Evolutionary conservation across 2,797 vertebrate species (phyloP).

Genomic region (Onychomys leucogaster): DNA sequence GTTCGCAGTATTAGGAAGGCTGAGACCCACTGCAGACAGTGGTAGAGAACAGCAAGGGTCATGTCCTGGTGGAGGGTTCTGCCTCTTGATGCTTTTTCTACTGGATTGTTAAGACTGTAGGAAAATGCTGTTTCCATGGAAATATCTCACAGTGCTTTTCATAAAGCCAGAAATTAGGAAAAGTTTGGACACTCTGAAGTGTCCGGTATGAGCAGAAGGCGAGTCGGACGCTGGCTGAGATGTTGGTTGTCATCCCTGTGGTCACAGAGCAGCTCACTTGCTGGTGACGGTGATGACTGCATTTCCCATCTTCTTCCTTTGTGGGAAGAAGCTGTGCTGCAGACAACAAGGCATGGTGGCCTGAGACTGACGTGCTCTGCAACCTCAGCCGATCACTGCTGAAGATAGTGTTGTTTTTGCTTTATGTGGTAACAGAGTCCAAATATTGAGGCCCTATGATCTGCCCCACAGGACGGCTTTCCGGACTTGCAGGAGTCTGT

Average conservation of each 20-base stretch:
- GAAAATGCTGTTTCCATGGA: background rate
- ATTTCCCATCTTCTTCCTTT: background rate
- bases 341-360: constrained; percentile 36
- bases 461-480: constrained; percentile 93
- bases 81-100: background rate
- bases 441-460: constrained; percentile 69
- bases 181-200: background rate
- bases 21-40: too few relatives aligned
- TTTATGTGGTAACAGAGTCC: background rate
- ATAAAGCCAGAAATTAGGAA: constrained; percentile 31
- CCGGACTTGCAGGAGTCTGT: constrained; percentile 97
- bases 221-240: background rate
- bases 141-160: constrained; percentile 43
- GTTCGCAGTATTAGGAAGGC: background rate
- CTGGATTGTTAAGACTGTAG: background rate
- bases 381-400: background rate
- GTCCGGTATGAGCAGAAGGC: background rate
- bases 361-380: background rate
- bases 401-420: background rate
- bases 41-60: background rate
- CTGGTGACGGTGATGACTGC: background rate
- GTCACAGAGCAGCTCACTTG: background rate
- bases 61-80: background rate
- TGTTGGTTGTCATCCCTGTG: background rate
- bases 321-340: constrained; percentile 12